Conservation (phyloP, 1,140 invertebrate species). For the Sycophila sp. region DNA sequence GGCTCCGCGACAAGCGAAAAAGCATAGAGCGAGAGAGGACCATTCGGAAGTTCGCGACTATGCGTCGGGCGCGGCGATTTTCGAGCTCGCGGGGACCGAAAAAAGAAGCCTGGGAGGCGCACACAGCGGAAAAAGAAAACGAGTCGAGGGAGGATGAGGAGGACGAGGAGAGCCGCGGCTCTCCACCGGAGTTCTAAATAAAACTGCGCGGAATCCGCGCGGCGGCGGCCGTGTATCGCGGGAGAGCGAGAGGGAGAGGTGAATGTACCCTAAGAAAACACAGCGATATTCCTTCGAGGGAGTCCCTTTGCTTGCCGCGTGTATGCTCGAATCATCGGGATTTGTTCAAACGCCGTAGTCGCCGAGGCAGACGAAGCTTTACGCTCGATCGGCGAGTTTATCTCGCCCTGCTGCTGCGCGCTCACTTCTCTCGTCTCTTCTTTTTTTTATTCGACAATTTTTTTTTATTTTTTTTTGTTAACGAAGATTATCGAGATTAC, state of each 20-base stretch:
- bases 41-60: not conserved
- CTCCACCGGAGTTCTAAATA: constrained; percentile 29
- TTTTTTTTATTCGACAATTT: too few relatives aligned
- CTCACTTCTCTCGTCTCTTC: not conserved
- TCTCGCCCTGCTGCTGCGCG: not conserved
- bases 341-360: too few relatives aligned
- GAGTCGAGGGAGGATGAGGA: not conserved
- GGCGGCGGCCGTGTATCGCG: not conserved
- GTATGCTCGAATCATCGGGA: too few relatives aligned
- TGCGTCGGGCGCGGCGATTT: too few relatives aligned
- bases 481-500: too few relatives aligned
- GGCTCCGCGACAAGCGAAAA: not conserved
- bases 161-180: not conserved
- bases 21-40: not conserved
- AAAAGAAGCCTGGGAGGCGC: not conserved
- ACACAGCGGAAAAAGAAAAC: not conserved
- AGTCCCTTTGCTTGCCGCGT: too few relatives aligned
- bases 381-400: too few relatives aligned
- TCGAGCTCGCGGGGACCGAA: not conserved
- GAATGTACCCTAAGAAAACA: constrained; percentile 28
- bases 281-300: too few relatives aligned
- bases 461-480: too few relatives aligned
- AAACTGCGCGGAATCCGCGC: constrained; percentile 18
- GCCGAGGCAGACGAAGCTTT: too few relatives aligned
- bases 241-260: not conserved